Evolutionary conservation across 92 coral and sea anemone genomes (phyloP), one percentile per base, ranked within the genome.

Genomic region (Epizoanthus fatuus): DNA sequence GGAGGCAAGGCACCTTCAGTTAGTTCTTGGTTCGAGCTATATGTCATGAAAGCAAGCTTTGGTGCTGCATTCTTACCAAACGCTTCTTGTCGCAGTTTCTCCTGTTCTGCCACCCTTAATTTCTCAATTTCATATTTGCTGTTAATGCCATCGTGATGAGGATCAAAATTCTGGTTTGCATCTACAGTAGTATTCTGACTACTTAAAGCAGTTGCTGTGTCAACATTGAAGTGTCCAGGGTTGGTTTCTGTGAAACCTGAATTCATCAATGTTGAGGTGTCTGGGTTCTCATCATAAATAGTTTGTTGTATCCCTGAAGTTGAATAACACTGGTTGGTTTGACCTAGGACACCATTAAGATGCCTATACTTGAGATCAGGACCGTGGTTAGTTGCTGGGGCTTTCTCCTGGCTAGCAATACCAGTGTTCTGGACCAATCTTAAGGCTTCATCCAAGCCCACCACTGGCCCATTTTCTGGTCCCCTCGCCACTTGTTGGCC

Each of bases 1-100:
- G 92, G 42, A 0, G 99, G 99, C 62, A 97, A 55, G 5, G 94
- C 99, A 5, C 98, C 99, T 29, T 95, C 94, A 14, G 99, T 88
- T 37, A 84, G 63, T 19, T 93, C 93, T 87, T 84, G 54, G 4
- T 81, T 85, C 17, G 83, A 57, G 22, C 84, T 89, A 11, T 90
- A 89, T 57, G 81, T 88, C 60, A 86, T 93, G 69, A 93, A 97
- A n/a, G 98, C 98, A 39, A 95, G 80, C 78, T 90, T 97, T 59
- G 98, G 98, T 4, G 92, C 95, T 44, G 91, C 89, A 60, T 60
- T 77, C n/a, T 91, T 91, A 5, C 93, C 93, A 25, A 97, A 87
- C 9, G 95, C 99, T 72, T 93, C 94, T 14, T 93, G 92, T 20
- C 99, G 84, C 20, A 97, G 94, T 81, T 82, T 93, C 54, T 93